These are phyloP conservation scores for Sebastiscus tertius DNA, from an alignment of 2,797 vertebrate genomes.

Conservation along the genomic window DNA sequence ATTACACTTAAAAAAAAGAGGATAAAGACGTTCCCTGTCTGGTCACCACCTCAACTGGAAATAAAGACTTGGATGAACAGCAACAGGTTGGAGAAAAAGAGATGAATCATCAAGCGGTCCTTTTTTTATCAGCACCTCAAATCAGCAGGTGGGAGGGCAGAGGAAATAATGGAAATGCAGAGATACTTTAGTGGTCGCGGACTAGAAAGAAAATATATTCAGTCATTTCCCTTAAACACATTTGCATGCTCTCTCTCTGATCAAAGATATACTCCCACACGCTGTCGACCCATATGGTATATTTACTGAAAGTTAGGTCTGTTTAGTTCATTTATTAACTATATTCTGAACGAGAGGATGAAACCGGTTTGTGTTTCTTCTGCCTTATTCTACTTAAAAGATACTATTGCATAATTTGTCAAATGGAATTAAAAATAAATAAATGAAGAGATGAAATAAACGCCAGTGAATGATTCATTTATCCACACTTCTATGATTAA, in stretches of 20 bases:
- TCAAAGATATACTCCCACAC: constrained; percentile 14
- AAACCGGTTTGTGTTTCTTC: background rate
- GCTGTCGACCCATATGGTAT: background rate
- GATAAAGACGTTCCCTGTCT: constrained; percentile 44
- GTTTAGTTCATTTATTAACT: background rate
- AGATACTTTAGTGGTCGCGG: background rate
- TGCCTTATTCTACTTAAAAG: background rate
- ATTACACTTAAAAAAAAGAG: constrained; percentile 14
- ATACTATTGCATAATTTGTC: background rate
- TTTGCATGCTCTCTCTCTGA: constrained; percentile 7
- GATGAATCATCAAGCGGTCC: constrained; percentile 42
- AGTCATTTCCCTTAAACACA: constrained; percentile 17
- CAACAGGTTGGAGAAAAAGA: constrained; percentile 12
- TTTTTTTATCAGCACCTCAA: constrained; percentile 44
- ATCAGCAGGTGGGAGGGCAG: constrained; percentile 52
- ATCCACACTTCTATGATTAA: background rate
- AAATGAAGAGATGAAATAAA: background rate
- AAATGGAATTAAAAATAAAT: background rate
- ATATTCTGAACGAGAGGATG: background rate
- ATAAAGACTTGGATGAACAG: constrained; percentile 8
- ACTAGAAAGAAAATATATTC: background rate
- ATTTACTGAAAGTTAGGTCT: background rate
- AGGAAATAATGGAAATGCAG: constrained; percentile 34
- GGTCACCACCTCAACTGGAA: constrained; percentile 23
- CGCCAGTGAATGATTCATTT: background rate